Evolutionary conservation across 1,140 invertebrate genomes (phyloP), one percentile per base, ranked within the genome.

Genomic region (Elymnias hypermnestra): DNA sequence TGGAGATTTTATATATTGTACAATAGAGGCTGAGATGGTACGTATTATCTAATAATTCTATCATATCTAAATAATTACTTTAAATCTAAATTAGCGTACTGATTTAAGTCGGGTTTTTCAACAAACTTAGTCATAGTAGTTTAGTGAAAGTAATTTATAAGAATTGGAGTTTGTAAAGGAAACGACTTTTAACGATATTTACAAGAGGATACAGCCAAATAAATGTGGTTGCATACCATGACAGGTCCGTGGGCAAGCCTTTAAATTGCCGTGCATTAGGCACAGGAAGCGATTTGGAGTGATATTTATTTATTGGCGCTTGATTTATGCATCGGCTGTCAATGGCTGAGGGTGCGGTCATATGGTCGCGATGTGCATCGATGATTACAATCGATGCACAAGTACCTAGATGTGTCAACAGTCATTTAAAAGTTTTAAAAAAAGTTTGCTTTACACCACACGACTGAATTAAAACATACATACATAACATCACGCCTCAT

Each of bases 251-350:
- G 48, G 40, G 49, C 45, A 46, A 44, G 55, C 53, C 45, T 58
- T 49, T 57, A 65, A 57, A 65, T 65, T 62, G 63, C 57, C 44
- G 48, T 46, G 53, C 62, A 63, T 69, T 61, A 64, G 62, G 56
- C 43, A 55, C 75, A 67, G 72, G 72, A 74, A 76, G 55, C 68
- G 62, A 63, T 54, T 63, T 57, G 57, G 56, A 65, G 53, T 57
- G 62, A 76, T 76, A 76, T 76, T 76, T 70, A 77, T 77, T 72
- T 79, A 79, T 76, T 79, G 60, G 64, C 59, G 55, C 58, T 72
- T 76, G 75, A 79, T 76, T 79, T 79, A 76, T 78, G 70, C 68
- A 68, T 72, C 74, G 63, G 26, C 67, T 54, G 64, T 65, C 72
- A 68, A 74, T 74, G 57, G 57, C 47, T 64, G 57, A 68, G 72